Percentiles rank a stretch among this genome's conserved stretches.
Evolutionary conservation across 2,113 vertebrate species (phyloP).

Genomic region (Anolis sagrei): DNA sequence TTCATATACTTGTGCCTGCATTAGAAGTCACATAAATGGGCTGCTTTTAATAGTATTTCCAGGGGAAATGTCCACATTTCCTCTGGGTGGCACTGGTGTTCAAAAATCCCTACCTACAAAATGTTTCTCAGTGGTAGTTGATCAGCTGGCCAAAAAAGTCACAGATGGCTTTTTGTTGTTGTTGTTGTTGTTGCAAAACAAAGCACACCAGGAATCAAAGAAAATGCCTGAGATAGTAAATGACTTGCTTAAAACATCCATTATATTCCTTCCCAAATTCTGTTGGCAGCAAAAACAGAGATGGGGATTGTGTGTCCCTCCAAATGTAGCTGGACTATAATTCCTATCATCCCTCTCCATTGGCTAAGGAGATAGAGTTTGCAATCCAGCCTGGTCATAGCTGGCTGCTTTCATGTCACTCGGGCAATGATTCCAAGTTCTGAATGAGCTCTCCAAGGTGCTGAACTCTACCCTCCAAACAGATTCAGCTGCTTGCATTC

Average conservation of each 20-base stretch:
- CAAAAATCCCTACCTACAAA: neutral
- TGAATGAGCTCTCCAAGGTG: no score
- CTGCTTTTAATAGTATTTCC: neutral
- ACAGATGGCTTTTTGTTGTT: neutral
- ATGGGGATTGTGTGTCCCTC: neutral
- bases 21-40: no score
- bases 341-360: no score
- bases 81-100: slow-evolving; percentile 22
- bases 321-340: no score
- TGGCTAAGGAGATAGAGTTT: no score
- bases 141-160: neutral
- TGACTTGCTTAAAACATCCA: neutral
- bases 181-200: neutral
- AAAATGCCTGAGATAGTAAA: neutral
- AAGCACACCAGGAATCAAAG: neutral
- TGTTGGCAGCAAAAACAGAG: neutral
- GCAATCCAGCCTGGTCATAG: no score
- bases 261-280: neutral
- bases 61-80: neutral
- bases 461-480: no score
- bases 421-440: no score
- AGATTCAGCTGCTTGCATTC: no score
- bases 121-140: neutral
- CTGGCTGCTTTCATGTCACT: no score
- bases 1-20: neutral